These are phyloP conservation scores for Petrocephalus zakoni DNA, from an alignment of 2,113 vertebrate genomes.

Conservation along the genomic window DNA sequence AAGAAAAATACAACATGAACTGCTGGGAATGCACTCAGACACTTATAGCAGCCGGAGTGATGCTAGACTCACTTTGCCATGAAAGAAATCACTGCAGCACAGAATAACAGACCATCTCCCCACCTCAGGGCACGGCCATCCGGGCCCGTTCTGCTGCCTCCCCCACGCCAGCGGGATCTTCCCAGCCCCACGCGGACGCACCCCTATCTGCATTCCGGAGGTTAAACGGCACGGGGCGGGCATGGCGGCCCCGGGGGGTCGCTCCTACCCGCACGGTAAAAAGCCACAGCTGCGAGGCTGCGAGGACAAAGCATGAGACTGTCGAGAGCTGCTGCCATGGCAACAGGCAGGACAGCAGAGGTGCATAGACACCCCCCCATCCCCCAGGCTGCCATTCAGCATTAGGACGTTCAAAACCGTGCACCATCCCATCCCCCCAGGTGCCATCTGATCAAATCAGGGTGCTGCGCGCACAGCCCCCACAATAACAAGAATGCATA, in stretches of 20 bases:
- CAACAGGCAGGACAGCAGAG: neutral
- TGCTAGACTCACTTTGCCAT: neutral
- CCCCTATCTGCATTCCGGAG: neutral
- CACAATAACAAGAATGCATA: neutral
- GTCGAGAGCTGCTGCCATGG: neutral
- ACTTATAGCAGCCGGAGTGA: neutral
- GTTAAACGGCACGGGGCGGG: neutral
- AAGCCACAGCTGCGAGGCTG: neutral
- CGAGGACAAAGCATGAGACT: neutral
- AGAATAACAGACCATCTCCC: neutral
- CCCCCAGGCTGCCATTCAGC: neutral
- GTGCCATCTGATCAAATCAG: neutral
- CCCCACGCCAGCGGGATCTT: neutral
- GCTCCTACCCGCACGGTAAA: neutral
- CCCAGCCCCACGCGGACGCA: neutral
- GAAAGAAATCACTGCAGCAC: neutral
- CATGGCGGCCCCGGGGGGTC: neutral
- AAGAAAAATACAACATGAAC: neutral
- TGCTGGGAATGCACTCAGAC: neutral
- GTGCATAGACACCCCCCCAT: neutral
- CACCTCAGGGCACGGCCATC: neutral
- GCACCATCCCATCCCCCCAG: neutral
- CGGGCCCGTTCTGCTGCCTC: neutral
- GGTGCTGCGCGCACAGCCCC: neutral
- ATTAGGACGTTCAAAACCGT: neutral